These are phyloP conservation scores for Pantala flavescens DNA, from an alignment of 1,140 invertebrate genomes.

Conservation along the genomic window DNA sequence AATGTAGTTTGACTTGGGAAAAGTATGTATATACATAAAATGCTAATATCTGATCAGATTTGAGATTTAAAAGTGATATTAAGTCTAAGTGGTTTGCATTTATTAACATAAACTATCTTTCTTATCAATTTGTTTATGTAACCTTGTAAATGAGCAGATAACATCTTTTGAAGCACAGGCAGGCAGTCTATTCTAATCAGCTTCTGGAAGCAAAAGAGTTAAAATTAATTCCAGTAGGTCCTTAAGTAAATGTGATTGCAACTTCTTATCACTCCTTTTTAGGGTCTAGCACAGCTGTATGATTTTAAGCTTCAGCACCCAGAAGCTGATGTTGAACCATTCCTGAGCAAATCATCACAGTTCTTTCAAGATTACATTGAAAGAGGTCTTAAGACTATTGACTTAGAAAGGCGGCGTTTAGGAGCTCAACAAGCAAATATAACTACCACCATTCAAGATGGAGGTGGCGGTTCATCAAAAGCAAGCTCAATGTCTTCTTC, in stretches of 20 bases:
- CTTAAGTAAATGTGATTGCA: background rate
- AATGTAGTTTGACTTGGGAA: too few species aligned
- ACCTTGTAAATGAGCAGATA: too few species aligned
- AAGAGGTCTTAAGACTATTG: conserved; percentile 71
- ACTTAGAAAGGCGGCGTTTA: conserved; percentile 34
- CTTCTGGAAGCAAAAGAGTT: background rate
- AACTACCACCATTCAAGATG: background rate
- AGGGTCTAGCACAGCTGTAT: conserved; percentile 75
- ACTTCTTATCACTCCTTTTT: conserved; percentile 21
- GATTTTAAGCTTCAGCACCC: conserved; percentile 84
- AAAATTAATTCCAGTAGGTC: conserved; percentile 14
- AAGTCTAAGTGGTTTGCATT: too few species aligned
- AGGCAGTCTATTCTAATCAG: too few species aligned
- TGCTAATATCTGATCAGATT: too few species aligned
- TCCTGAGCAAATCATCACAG: conserved; percentile 75
- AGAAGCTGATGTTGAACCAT: conserved; percentile 82
- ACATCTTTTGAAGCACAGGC: too few species aligned
- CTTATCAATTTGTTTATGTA: too few species aligned
- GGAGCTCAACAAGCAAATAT: background rate
- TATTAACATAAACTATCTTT: too few species aligned
- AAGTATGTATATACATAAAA: too few species aligned
- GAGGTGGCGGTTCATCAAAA: background rate
- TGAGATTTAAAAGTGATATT: too few species aligned
- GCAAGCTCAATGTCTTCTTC: conserved; percentile 13
- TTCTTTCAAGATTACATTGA: conserved; percentile 90